phyloP scores from a whole-genome alignment of 2,888 invertebrate genomes.

The Acronicta alni region DNA sequence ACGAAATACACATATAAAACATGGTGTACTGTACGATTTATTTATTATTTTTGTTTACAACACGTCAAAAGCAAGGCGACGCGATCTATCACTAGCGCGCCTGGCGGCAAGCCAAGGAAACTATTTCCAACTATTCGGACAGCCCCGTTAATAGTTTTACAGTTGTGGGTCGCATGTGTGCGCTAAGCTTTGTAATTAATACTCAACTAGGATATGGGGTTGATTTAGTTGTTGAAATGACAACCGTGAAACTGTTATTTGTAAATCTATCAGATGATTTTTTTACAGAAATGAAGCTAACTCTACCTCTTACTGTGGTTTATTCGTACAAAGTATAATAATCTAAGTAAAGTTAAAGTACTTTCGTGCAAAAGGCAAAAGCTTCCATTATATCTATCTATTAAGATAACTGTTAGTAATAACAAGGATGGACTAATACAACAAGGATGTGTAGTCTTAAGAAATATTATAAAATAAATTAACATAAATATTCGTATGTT shows the following conservation, averaged over 20 bases:
- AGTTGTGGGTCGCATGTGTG: constrained; percentile 73
- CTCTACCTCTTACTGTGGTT: too few species aligned
- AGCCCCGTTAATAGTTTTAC: constrained; percentile 83
- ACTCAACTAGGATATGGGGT: constrained; percentile 66
- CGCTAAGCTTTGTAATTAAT: constrained; percentile 79
- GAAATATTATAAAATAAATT: too few species aligned
- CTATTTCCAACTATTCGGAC: constrained; percentile 82
- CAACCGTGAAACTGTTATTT: constrained; percentile 17
- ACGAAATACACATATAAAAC: constrained; percentile 77
- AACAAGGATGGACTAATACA: background rate
- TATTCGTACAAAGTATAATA: too few species aligned
- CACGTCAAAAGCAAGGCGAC: constrained; percentile 79
- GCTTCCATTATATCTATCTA: background rate
- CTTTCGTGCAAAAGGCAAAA: background rate
- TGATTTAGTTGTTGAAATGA: constrained; percentile 54
- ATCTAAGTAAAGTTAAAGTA: too few species aligned
- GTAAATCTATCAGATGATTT: background rate
- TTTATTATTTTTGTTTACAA: constrained; percentile 85
- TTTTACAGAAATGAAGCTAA: background rate
- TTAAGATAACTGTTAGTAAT: background rate
- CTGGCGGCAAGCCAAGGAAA: constrained; percentile 83
- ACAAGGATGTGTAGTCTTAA: constrained; percentile 8
- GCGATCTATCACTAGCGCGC: constrained; percentile 77
- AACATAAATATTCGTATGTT: constrained; percentile 40
- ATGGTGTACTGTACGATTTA: constrained; percentile 70